phyloP scores from a whole-genome alignment of 2,888 invertebrate genomes.

The Ceramica pisi region DNA sequence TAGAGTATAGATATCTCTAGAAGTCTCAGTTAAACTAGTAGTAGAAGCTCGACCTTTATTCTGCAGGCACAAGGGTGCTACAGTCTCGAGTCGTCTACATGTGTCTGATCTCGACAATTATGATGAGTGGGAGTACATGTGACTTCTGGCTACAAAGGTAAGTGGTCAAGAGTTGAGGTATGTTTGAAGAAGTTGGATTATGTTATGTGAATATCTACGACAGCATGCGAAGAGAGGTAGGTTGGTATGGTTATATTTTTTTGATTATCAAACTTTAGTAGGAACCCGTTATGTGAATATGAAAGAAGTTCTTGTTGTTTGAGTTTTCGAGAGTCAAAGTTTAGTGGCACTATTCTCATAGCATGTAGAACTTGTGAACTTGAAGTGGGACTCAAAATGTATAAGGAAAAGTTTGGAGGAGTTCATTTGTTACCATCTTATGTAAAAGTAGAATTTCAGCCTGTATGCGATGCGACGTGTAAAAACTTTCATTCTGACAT shows the following conservation, averaged over 20 bases:
- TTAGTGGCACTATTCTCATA: slow-evolving; percentile 1
- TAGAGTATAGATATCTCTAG: background rate
- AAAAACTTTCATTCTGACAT: too few species aligned
- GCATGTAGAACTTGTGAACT: background rate
- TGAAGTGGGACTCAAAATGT: background rate
- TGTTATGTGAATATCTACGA: background rate
- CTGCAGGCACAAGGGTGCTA: background rate
- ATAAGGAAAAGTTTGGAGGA: slow-evolving; percentile 7
- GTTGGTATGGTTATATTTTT: background rate
- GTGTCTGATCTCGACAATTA: slow-evolving; percentile 17
- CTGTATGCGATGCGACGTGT: too few species aligned
- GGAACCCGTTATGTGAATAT: background rate
- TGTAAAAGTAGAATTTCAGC: background rate
- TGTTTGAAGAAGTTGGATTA: background rate
- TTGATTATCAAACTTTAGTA: background rate
- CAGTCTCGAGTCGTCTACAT: background rate
- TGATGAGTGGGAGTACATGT: background rate
- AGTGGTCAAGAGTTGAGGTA: slow-evolving; percentile 12
- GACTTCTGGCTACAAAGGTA: background rate
- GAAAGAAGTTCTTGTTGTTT: background rate
- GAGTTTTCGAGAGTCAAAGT: slow-evolving; percentile 2
- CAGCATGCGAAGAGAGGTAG: background rate
- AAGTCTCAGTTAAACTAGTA: background rate
- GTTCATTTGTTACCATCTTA: background rate
- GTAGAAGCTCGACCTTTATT: background rate